A percentile compares a stretch with the other conserved stretches of the same genome.
These are phyloP conservation scores for Amblyteles armatorius DNA, from an alignment of 2,888 invertebrate species.

Conservation along the genomic window DNA sequence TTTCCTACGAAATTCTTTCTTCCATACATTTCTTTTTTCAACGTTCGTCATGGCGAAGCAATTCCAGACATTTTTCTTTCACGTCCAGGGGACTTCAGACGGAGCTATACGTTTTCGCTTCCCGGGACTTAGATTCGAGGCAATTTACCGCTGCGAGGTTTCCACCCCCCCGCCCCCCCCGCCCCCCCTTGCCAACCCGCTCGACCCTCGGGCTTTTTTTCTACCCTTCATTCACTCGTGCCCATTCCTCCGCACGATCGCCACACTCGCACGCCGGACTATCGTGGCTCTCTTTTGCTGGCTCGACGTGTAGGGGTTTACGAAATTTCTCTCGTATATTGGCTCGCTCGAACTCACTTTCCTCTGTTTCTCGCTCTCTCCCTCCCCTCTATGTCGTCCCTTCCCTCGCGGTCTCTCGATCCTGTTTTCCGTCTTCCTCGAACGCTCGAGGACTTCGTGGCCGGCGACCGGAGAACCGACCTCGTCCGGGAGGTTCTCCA, in stretches of 20 bases:
- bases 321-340: slow-evolving; percentile 54
- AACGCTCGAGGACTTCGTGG: slow-evolving; percentile 23
- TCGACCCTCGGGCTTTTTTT: slow-evolving; percentile 24
- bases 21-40: neutral
- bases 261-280: slow-evolving; percentile 41
- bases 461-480: slow-evolving; percentile 30
- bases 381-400: neutral
- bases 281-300: slow-evolving; percentile 23
- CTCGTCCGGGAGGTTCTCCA: slow-evolving; percentile 42
- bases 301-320: slow-evolving; percentile 35
- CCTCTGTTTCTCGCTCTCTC: slow-evolving; percentile 1
- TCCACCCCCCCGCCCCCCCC: slow-evolving; percentile 5
- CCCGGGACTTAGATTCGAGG: slow-evolving; percentile 47
- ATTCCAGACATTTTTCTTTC: slow-evolving; percentile 52
- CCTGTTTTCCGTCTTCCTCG: slow-evolving; percentile 1
- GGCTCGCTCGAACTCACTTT: slow-evolving; percentile 42
- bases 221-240: slow-evolving; percentile 46
- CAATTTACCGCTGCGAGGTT: slow-evolving; percentile 53
- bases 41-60: slow-evolving; percentile 37
- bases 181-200: neutral
- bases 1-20: neutral
- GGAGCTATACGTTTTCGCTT: slow-evolving; percentile 39
- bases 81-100: neutral
- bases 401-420: slow-evolving; percentile 5
- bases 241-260: slow-evolving; percentile 39